Conservation (phyloP, 2,888 invertebrate genomes). For the Microplitis deprimator region DNA sequence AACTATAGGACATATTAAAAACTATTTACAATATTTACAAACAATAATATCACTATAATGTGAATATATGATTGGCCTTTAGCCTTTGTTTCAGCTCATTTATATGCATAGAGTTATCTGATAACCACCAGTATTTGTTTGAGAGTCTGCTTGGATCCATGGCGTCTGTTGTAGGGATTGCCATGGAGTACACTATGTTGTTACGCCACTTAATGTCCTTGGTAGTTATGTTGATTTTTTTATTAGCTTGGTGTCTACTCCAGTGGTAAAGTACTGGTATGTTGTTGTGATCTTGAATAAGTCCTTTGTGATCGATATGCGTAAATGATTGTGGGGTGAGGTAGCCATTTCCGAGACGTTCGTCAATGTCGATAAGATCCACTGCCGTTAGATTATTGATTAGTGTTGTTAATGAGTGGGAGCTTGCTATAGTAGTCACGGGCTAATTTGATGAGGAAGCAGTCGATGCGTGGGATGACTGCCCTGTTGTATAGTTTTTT, state of each 20-base stretch:
- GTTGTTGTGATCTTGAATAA: not conserved
- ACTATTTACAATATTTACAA: too few species aligned
- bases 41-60: too few species aligned
- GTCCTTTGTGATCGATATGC: not conserved
- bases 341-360: not conserved
- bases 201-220: too few species aligned
- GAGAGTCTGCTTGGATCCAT: too few species aligned
- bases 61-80: too few species aligned
- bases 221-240: not conserved
- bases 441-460: not conserved
- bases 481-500: constrained; percentile 34
- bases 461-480: not conserved
- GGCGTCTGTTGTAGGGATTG: too few species aligned
- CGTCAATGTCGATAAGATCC: not conserved
- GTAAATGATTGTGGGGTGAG: not conserved
- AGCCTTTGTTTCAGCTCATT: too few species aligned
- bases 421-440: constrained; percentile 14
- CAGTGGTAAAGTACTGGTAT: constrained; percentile 5
- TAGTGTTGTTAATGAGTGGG: not conserved
- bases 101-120: too few species aligned
- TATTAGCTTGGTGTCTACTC: not conserved
- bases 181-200: too few species aligned
- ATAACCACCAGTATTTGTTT: too few species aligned
- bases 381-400: not conserved
- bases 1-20: too few species aligned